Base-by-base conservation (phyloP, 2,797 vertebrate species). In the Meda fulgida region DNA sequence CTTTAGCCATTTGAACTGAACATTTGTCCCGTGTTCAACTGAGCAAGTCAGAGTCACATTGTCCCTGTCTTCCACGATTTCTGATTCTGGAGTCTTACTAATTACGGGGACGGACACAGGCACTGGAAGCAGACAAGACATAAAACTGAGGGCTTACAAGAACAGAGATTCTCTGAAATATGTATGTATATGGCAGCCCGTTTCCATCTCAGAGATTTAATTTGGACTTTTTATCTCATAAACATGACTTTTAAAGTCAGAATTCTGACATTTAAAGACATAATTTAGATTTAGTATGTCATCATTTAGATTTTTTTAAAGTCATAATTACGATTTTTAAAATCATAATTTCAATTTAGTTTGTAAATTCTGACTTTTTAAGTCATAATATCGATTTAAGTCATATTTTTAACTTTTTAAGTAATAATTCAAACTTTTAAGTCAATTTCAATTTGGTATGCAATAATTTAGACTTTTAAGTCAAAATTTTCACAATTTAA, bases 31-130 rank as follows among this genome's bases (percentile, higher is more conserved):
- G 26, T 87, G 94, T 63, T 91, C 87, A 46, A 96, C 96, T 1
- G 90, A 91, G 89, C 98, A 99, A 8, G 91, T 96, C 93, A 95
- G 93, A 0, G 97, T 98, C n/a, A 97, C 93, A 38, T 99, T 98
- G 2, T 95, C 96, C 81, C 94, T 91, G 21, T 97, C 92, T 78
- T 99, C 98, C 66, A 98, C 94, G 6, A 97, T 95, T 23, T 96
- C 95, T 6, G 93, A 91, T 0, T 92, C 87, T 1, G 97, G 96
- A 23, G 92, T 95, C 86, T 90, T 96, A 84, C 88, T 81, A 51
- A 98, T 92, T 55, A 92, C 43, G 0, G 97, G 97, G 46, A 90
- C 93, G 58, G 95, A 95, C 78, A 99, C 95, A 55, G 96, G 97
- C 84, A 97, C 98, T 99, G 55, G n/a, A 34, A 29, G 38, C 43